phyloP scores from a whole-genome alignment of 2,113 vertebrate species.

The Calyptomena viridis region DNA sequence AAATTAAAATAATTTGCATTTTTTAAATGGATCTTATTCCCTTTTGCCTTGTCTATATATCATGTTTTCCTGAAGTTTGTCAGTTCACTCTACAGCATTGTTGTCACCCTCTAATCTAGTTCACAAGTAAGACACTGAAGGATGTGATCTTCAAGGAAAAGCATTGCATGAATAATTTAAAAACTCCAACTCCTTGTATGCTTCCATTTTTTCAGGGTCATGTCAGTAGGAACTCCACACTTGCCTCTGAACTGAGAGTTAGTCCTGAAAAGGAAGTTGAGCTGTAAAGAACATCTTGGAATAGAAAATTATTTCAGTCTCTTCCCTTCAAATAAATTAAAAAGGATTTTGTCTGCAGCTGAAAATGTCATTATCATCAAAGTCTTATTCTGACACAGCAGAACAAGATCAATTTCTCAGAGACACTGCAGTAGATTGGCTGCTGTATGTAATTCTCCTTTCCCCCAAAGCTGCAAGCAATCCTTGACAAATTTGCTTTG shows the following conservation, averaged over 20 bases:
- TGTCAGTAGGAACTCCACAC: neutral
- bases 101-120: neutral
- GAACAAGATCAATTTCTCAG: conserved; percentile 51
- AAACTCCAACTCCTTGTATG: neutral
- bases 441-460: neutral
- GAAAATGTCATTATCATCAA: conserved; percentile 59
- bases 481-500: conserved; percentile 25
- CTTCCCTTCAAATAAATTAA: conserved; percentile 50
- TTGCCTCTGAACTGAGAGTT: neutral
- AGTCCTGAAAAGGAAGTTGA: neutral
- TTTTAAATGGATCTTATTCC: neutral
- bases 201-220: neutral
- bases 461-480: neutral
- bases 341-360: conserved; percentile 50
- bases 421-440: neutral
- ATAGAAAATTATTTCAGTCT: conserved; percentile 17
- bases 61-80: neutral
- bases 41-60: neutral
- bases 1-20: neutral
- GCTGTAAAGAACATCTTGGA: neutral
- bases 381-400: conserved; percentile 51
- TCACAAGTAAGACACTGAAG: neutral
- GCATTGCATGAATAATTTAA: neutral
- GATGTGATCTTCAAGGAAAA: neutral
- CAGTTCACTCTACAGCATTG: neutral